A percentile compares a stretch with the other conserved stretches of the same genome.
phyloP scores from a whole-genome alignment of 2,888 invertebrate species.

The Ptychoptera contaminata region DNA sequence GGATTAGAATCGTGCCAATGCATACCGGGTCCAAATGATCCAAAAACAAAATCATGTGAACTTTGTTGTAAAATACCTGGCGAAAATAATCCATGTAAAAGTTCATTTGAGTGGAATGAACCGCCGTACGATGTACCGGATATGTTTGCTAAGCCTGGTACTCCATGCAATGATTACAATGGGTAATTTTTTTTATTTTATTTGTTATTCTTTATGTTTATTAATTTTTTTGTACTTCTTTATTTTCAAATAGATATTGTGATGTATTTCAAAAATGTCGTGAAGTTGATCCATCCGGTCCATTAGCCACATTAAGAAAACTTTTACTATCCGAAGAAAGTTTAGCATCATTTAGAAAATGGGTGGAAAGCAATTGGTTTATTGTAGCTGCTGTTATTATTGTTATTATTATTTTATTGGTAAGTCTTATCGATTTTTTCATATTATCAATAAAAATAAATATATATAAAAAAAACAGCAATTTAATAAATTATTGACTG shows the following conservation, averaged over 20 bases:
- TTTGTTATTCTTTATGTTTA: constrained; percentile 4
- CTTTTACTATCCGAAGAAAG: constrained; percentile 78
- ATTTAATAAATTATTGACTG: too few species aligned
- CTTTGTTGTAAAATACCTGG: constrained; percentile 82
- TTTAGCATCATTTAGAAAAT: constrained; percentile 71
- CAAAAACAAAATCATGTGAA: constrained; percentile 77
- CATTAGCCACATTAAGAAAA: constrained; percentile 74
- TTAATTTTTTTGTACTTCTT: constrained; percentile 5
- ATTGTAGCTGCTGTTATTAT: constrained; percentile 62
- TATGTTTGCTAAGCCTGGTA: constrained; percentile 85
- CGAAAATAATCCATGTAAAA: constrained; percentile 65
- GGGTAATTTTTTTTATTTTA: constrained; percentile 34
- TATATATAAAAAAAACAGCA: too few species aligned
- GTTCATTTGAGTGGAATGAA: constrained; percentile 82
- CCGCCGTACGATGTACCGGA: constrained; percentile 83
- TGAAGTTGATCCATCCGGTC: constrained; percentile 87
- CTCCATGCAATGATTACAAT: constrained; percentile 86
- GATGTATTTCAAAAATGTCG: constrained; percentile 62
- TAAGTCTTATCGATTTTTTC: constrained; percentile 34
- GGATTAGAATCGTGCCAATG: constrained; percentile 94
- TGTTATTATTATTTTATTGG: constrained; percentile 62
- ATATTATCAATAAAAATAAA: too few species aligned
- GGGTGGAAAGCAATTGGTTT: constrained; percentile 86
- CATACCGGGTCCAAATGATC: constrained; percentile 60
- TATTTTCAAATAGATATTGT: constrained; percentile 34